Conservation (phyloP, 2,797 vertebrate species). For the Columba guinea region DNA sequence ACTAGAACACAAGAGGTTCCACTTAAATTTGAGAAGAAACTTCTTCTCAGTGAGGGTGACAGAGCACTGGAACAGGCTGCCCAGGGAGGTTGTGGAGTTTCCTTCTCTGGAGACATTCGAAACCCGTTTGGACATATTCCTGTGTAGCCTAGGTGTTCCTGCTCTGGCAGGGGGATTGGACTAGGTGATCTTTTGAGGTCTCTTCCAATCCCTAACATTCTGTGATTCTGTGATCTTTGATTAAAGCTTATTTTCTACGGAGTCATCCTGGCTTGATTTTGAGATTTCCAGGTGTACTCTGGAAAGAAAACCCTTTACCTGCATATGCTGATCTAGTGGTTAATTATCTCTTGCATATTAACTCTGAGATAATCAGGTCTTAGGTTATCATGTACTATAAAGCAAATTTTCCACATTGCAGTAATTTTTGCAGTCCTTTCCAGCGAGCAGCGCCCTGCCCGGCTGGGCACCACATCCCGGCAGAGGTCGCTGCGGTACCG, state of each 20-base stretch:
- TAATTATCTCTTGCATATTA: background rate
- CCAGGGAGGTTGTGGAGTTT: too few species aligned
- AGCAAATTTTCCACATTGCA: fast-evolving
- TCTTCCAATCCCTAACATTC: too few species aligned
- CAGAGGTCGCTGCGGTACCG: constrained; percentile 35
- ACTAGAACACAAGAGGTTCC: too few species aligned
- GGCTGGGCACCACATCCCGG: background rate
- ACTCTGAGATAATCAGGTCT: background rate
- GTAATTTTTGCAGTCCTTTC: background rate
- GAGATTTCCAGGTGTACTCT: background rate
- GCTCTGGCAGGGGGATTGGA: too few species aligned
- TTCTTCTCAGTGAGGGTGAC: too few species aligned
- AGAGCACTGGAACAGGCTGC: too few species aligned
- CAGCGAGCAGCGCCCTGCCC: background rate
- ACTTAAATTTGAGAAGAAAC: too few species aligned
- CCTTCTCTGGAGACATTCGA: too few species aligned
- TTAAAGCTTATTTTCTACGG: background rate
- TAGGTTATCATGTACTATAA: fast-evolving
- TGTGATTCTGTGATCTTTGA: background rate
- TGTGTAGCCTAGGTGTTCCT: too few species aligned
- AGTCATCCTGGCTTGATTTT: background rate
- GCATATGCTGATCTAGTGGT: background rate
- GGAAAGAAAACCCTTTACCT: background rate
- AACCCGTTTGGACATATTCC: too few species aligned
- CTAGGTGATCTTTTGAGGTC: too few species aligned